Base-by-base conservation (phyloP, 2,888 invertebrate genomes). In the Apoda limacodes region DNA sequence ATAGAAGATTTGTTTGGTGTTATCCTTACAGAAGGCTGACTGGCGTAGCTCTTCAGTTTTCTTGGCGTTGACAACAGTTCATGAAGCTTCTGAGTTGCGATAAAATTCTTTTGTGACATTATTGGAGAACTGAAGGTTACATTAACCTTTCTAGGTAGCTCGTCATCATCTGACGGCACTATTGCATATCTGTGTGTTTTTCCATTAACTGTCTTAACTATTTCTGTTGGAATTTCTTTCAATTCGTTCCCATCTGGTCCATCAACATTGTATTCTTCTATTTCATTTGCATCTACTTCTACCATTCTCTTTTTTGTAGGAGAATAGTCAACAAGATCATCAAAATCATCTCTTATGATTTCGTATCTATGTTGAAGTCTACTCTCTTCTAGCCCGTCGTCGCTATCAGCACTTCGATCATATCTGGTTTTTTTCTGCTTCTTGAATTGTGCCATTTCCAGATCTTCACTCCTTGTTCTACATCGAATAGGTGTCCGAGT, bases 71-170 rank as follows among this genome's bases (percentile, higher is more conserved):
- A 86, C 0, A 91, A 55, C 3, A 91, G 56, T 47, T 91, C 90
- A 57, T 91, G 90, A 0, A 92, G 64, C 48, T 88, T 90, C 50
- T 89, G 89, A 0, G 91, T 91, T 0, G 91, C 91, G 12, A 84
- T 83, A 0, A 88, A 66, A 57, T 88, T 88, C 47, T 84, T 84
- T 28, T 83, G 62, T 2, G 84, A 81, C 60, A 84, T 83, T 13
- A 64, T 61, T 0, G 70, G 69, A 0, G 55, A 71, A 24, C 66
- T 68, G 46, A 63, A 84, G 1, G 65, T 83, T 1, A 64, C 69
- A 4, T 63, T 55, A 43, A 65, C 24, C 63, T 68, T 54, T 53
- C 70, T 52, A 34, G 72, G 50, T 1, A 60, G 61, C n/a, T 78
- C 78, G 6, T 83, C 82, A 1, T 83, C 67, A 12, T 85, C 85